Base-by-base conservation (phyloP, 2,797 vertebrate genomes). In the Gadopsis bispinosus region DNA sequence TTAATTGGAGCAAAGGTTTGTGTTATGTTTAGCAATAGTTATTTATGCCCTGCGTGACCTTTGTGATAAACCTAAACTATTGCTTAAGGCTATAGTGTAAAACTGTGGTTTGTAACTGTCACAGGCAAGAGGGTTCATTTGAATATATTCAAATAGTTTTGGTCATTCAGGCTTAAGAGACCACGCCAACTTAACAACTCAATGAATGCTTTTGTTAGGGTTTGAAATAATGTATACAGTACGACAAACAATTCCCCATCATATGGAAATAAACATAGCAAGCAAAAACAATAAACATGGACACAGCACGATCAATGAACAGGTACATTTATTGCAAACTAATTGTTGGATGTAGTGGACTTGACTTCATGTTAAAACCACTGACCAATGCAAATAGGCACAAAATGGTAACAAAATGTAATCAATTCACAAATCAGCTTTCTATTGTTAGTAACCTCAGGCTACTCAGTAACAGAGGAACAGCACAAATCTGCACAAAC, bases 1-100 rank as follows among this genome's bases (percentile, higher is more conserved):
- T 73, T 88, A 85, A 86, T 78, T 86, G 58, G 65, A 73, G 51
- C 61, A 71, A 64, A 51, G 64, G 71, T 64, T 22, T 22, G 5
- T 3, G 0, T 76, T 67, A 17, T 73, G 69, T 72, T 79, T n/a
- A 48, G 59, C 35, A 29, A 59, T 50, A 63, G 55, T 73, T 37
- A 71, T 73, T 80, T 41, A 80, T 77, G 35, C 11, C 41, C 10
- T 35, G 19, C 4, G 10, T 81, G 77, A 88, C 77, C 39, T 47
- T 10, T 77, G 47, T 75, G 54, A 82, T 71, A 53, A 60, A 69
- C 16, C 54, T 50, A 45, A 62, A 14, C 53, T 75, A 3, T 0
- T 14, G 56, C 58, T 80, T 41, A 53, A 79, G 68, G 70, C 58
- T 35, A 8, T 8, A 22, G 12, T 75, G 43, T 79, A 54, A 75